phyloP scores from a whole-genome alignment of 1,140 invertebrate species.

The Nasonia vitripennis region DNA sequence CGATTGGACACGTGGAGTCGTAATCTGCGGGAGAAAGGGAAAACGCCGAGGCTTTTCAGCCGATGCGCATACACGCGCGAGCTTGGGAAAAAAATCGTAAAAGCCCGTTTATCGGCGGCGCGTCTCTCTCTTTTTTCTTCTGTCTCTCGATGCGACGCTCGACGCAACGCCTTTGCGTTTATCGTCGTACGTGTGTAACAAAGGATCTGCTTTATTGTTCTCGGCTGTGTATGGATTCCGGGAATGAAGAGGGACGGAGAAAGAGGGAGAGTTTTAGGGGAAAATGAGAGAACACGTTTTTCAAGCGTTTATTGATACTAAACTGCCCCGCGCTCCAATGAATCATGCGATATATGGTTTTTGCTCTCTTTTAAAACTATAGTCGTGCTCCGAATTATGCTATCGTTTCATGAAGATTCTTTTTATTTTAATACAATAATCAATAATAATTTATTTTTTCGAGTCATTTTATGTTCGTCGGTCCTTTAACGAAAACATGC shows the following conservation, averaged over 20 bases:
- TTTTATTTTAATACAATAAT: not conserved
- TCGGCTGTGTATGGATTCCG: slow-evolving; percentile 16
- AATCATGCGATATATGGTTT: too few species aligned
- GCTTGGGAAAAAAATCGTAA: slow-evolving; percentile 33
- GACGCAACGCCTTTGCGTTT: slow-evolving; percentile 48
- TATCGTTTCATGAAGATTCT: too few species aligned
- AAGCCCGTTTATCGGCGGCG: slow-evolving; percentile 49
- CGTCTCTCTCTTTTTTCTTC: not conserved
- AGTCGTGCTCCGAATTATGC: too few species aligned
- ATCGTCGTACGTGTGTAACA: slow-evolving; percentile 15
- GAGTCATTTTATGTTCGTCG: not conserved
- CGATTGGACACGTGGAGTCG: slow-evolving; percentile 40
- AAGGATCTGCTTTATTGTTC: slow-evolving; percentile 44
- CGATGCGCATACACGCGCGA: not conserved
- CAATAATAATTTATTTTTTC: too few species aligned
- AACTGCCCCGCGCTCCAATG: not conserved
- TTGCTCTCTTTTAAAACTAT: too few species aligned
- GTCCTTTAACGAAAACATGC: not conserved
- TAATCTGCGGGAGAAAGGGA: slow-evolving; percentile 5
- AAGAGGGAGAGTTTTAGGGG: slow-evolving; percentile 20
- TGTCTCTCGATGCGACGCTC: not conserved
- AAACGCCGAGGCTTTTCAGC: slow-evolving; percentile 30
- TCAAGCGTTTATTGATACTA: not conserved
- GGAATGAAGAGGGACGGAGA: slow-evolving; percentile 40
- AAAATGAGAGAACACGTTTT: not conserved